Conservation (phyloP, 1,140 invertebrate genomes). For the Oedothorax gibbosus region DNA sequence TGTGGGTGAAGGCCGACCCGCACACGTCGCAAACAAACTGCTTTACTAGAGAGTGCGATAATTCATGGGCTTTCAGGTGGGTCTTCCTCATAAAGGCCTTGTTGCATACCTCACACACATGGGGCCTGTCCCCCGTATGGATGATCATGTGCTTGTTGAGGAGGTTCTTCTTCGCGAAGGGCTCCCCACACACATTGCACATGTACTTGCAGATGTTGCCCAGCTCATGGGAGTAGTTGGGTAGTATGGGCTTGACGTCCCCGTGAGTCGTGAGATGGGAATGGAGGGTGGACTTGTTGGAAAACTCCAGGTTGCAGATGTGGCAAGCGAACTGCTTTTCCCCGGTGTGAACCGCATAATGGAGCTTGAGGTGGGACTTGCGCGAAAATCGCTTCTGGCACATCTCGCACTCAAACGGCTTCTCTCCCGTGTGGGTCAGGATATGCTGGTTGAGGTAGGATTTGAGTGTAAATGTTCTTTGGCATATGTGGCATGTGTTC, state of each 20-base stretch:
- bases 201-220: constrained; percentile 70
- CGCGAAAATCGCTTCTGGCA: background rate
- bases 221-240: constrained; percentile 65
- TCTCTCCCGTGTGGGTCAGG: background rate
- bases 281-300: background rate
- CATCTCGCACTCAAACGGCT: background rate
- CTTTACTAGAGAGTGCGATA: background rate
- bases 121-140: no score
- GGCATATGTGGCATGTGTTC: constrained; percentile 38
- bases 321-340: constrained; percentile 80
- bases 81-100: no score
- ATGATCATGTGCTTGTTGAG: background rate
- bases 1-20: background rate
- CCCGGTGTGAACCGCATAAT: constrained; percentile 83
- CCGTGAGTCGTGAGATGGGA: constrained; percentile 61
- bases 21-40: background rate
- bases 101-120: no score
- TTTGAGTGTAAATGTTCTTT: background rate
- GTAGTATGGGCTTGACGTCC: constrained; percentile 60
- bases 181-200: background rate
- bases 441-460: background rate
- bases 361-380: background rate
- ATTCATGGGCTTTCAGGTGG: no score
- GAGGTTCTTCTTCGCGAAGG: background rate
- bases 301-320: constrained; percentile 72